Evolutionary conservation across 2,797 vertebrate species (phyloP).

Genomic region (Amazonetta brasiliensis): DNA sequence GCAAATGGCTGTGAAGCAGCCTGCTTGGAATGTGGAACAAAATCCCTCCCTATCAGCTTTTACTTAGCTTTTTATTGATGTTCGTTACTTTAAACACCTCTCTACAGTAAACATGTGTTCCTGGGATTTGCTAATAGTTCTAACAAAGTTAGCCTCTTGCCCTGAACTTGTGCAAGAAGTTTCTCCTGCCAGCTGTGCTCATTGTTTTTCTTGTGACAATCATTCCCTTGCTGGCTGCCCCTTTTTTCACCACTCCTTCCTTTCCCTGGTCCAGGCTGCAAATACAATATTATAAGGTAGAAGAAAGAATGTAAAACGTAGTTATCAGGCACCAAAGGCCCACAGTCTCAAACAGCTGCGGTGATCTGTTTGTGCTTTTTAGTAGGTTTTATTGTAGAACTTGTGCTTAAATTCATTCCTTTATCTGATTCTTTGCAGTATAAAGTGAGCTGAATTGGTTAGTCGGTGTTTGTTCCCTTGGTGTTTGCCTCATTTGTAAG

Average conservation of each 20-base stretch:
- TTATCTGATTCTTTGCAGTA: slow-evolving; percentile 45
- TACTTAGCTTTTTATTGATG: neutral
- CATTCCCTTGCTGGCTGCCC: neutral
- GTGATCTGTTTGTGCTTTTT: neutral
- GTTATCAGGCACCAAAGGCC: neutral
- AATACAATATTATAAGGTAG: neutral
- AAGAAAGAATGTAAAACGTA: neutral
- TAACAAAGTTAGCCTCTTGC: slow-evolving; percentile 32
- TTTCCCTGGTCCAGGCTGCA: neutral
- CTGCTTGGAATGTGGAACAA: slow-evolving; percentile 19
- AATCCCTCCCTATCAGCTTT: neutral
- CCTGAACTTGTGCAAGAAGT: slow-evolving; percentile 11
- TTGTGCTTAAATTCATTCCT: neutral
- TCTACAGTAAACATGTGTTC: neutral
- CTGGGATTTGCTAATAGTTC: slow-evolving; percentile 5
- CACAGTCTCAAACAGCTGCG: neutral
- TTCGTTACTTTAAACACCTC: neutral
- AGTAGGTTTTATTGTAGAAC: neutral
- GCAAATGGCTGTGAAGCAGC: neutral
- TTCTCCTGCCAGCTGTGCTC: neutral
- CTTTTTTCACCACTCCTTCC: neutral
- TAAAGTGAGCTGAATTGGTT: slow-evolving; percentile 18
- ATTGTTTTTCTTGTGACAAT: slow-evolving; percentile 13
- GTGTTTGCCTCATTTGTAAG: slow-evolving; percentile 21
- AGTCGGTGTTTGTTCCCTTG: neutral